Base-by-base conservation (phyloP, 2,113 vertebrate genomes). In the Gobius niger region DNA sequence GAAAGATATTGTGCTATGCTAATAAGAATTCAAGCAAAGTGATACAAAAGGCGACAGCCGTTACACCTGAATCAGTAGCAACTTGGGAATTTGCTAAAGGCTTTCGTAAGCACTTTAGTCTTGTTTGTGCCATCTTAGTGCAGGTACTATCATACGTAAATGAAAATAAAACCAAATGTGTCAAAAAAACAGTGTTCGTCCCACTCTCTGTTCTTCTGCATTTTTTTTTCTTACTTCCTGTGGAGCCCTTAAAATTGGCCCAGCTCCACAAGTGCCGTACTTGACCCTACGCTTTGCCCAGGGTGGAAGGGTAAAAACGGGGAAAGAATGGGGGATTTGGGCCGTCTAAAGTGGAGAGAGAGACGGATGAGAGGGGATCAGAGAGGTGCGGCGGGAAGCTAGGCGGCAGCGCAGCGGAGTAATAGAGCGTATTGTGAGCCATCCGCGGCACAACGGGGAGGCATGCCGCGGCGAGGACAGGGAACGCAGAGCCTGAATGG, bases 381-480 rank as follows among this genome's bases (percentile, higher is more conserved):
- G 6, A 40, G 67, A 66, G 63, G 75, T 68, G 59, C 68, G 41
- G 52, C 54, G 44, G 52, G 44, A 64, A 71, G 66, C 15, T 44
- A 71, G 64, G 13, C 0, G 11, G 44, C 18, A 67, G 68, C 44
- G 10, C 54, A n/a, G 47, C 18, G 68, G 59, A 57, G 70, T 68
- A 24, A 68, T 67, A 44, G 52, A 44, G 51, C 57, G 65, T 44
- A 13, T 49, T 56, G 49, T 50, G 59, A 14, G 50, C 71, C 67
- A 24, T 69, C 56, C 57, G 56, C 8, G 41, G 65, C 60, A 44
- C n/a, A 14, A 15, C 40, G 46, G 60, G 60, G 24, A 60, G 59
- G 59, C 46, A 34, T 75, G 51, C n/a, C 13, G 53, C 47, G 63
- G 14, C 56, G 56, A 66, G 49, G 15, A 42, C 15, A 19, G 65